Base-by-base conservation (phyloP, 2,113 vertebrate species). In the Mormoops blainvillei region DNA sequence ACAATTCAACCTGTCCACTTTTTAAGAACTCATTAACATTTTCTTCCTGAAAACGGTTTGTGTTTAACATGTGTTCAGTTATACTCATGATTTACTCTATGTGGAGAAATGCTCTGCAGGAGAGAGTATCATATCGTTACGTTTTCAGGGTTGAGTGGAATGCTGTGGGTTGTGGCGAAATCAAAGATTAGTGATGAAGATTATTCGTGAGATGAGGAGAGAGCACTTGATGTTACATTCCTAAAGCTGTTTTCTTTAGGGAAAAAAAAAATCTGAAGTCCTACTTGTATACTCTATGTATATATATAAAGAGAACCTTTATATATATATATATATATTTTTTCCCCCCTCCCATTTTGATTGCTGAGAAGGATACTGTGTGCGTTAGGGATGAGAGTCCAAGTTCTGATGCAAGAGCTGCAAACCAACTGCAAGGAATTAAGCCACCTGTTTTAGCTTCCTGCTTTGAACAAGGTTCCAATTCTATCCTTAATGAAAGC, bases 241-340 rank as follows among this genome's bases (percentile, higher is more conserved):
- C 58, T 73, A 92, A 82, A 56, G 71, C 36, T 88, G 9, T 96
- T 96, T 91, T 92, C 43, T 76, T 87, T 54, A 48, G n/a, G 73
- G 73, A 78, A 36, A 56, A 70, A 73, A 87, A 85, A 61, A 77
- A 50, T 36, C 48, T 43, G 0, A 76, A 67, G 8, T 70, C 15
- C 5, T 89, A 11, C 61, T 94, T 84, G 91, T 10, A 48, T 2
- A 41, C 38, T 87, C 19, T 70, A n/a, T n/a, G n/a, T n/a, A n/a
- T n/a, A n/a, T n/a, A n/a, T n/a, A n/a, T n/a, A n/a, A 68, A 50
- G 24, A 91, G 61, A 86, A 76, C 1, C 9, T 85, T 84, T 38
- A 9, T 50, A 48, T 88, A 73, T 54, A 33, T 89, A 13, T 31
- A n/a, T n/a, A n/a, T n/a, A n/a, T 63, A 13, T 14, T 63, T 63